These are phyloP conservation scores for Halichondria panicea DNA, from an alignment of 37 sponge, comb jelly and placozoan species.

Conservation along the genomic window DNA sequence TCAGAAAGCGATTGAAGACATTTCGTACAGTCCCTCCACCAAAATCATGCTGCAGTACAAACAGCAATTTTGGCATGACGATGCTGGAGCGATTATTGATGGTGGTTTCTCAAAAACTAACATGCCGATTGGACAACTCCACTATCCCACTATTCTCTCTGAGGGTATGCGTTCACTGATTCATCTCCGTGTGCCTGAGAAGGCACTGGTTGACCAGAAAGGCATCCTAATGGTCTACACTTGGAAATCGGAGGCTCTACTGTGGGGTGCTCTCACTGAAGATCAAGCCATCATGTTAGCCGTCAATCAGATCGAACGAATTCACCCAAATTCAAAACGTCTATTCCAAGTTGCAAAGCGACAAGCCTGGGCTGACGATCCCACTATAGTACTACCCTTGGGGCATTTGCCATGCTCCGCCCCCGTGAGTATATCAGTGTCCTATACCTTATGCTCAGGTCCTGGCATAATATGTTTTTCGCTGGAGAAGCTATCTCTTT, in stretches of 20 bases:
- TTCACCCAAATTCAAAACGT: slow-evolving; percentile 51
- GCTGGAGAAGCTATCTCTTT: slow-evolving; percentile 72
- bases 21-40: slow-evolving; percentile 42
- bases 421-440: slow-evolving; percentile 14
- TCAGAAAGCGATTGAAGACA: slow-evolving; percentile 22
- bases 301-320: slow-evolving; percentile 30
- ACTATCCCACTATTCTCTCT: slow-evolving; percentile 59
- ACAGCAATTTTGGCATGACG: slow-evolving; percentile 56
- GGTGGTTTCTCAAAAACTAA: slow-evolving; percentile 56
- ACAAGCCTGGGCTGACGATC: slow-evolving; percentile 54
- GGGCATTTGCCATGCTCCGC: slow-evolving; percentile 48
- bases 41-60: slow-evolving; percentile 61
- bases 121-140: slow-evolving; percentile 53
- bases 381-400: slow-evolving; percentile 30
- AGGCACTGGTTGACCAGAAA: neutral
- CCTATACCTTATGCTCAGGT: slow-evolving; percentile 7
- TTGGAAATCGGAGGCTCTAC: slow-evolving; percentile 66
- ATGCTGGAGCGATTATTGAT: too few species aligned
- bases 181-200: neutral
- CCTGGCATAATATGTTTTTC: slow-evolving; percentile 57
- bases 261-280: slow-evolving; percentile 34
- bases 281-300: slow-evolving; percentile 41
- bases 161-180: too few species aligned
- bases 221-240: slow-evolving; percentile 58
- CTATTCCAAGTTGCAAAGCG: slow-evolving; percentile 35